Evolutionary conservation across 1,140 invertebrate genomes (phyloP), one percentile per base, ranked within the genome.

Genomic region (Chionoecetes opilio): DNA sequence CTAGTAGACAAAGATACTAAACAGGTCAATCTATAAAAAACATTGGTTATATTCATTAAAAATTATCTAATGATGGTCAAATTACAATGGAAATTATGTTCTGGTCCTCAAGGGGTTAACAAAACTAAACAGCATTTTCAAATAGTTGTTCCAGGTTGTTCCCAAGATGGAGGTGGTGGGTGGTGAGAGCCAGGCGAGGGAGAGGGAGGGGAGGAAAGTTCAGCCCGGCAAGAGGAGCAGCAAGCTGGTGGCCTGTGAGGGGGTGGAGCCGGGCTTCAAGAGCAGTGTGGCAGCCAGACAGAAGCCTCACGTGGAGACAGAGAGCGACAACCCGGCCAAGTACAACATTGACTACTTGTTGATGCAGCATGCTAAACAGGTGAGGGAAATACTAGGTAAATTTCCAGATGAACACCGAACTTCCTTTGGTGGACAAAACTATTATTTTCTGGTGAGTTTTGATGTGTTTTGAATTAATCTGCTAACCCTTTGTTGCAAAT

Each of bases 81-180:
- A n/a, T n/a, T n/a, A n/a, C n/a, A n/a, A n/a, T n/a, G n/a, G n/a
- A n/a, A n/a, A n/a, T n/a, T n/a, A n/a, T n/a, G n/a, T n/a, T n/a
- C n/a, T n/a, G n/a, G n/a, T n/a, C n/a, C n/a, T n/a, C n/a, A n/a
- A n/a, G n/a, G n/a, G n/a, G n/a, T n/a, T 53, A 53, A 53, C 46
- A 53, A 9, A 53, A 53, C 21, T 2, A 53, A 53, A 53, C 0
- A 17, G 29, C 34, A 75, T 26, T n/a, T n/a, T 35, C 32, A 2
- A 32, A 94, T 46, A 93, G 82, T 82, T 87, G 87, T 86, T 90
- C 3, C 92, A 96, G 95, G 87, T 95, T 82, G 95, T 96, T 26
- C 95, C 95, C 17, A 92, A 96, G 84, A 37, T 96, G 75, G 95
- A 95, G 29, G 91, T 82, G 46, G 11, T 93, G 17, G 90, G 91